Evolutionary conservation across 2,888 invertebrate genomes (phyloP).

Genomic region (Branchellion lobata): DNA sequence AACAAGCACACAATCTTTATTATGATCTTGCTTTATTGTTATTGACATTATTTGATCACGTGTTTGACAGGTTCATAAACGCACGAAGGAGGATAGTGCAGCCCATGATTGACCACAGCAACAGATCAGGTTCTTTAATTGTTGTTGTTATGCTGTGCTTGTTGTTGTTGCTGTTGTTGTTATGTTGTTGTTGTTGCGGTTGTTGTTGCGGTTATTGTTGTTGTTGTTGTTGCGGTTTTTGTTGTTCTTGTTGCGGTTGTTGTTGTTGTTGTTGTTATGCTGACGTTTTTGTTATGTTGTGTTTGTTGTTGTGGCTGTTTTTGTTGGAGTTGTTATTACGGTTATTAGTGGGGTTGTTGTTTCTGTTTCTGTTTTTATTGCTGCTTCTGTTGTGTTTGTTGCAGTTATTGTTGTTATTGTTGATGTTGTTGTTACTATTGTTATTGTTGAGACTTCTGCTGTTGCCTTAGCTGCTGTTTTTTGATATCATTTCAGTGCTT

Average conservation of each 20-base stretch:
- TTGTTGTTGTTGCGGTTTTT: background rate
- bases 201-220: background rate
- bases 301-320: background rate
- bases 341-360: background rate
- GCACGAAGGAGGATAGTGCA: slow-evolving; percentile 99
- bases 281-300: background rate
- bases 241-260: too few relatives aligned
- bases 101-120: slow-evolving; percentile 99
- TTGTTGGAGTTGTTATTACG: background rate
- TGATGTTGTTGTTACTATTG: background rate
- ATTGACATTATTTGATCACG: too few relatives aligned
- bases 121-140: slow-evolving; percentile 80
- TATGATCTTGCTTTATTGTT: too few relatives aligned
- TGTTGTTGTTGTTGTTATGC: too few relatives aligned
- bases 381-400: background rate
- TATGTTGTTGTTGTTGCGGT: background rate
- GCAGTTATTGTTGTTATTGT: background rate
- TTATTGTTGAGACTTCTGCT: background rate
- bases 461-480: too few relatives aligned
- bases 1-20: too few relatives aligned
- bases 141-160: background rate
- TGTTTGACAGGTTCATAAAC: slow-evolving; percentile 87
- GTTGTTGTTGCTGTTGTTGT: background rate
- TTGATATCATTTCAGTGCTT: too few relatives aligned
- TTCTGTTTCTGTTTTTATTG: background rate